Conservation (phyloP, 1,140 invertebrate species). For the Acyrthosiphon pisum region DNA sequence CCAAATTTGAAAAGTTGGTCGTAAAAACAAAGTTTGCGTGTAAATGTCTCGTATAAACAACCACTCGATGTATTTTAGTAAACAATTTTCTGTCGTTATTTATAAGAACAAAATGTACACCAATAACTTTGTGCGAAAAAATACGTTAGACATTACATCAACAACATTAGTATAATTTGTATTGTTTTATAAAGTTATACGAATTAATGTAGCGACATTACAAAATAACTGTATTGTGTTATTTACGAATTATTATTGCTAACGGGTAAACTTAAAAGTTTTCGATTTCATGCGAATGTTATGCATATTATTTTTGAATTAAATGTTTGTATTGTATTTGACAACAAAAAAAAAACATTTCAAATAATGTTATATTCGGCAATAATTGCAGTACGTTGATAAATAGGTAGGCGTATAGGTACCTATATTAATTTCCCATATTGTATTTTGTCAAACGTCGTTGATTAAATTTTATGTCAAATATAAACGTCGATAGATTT, state of each 20-base stretch:
- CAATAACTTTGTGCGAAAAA: not conserved
- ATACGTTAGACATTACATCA: not conserved
- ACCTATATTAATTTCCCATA: not conserved
- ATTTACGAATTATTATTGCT: not conserved
- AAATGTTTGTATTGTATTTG: not conserved
- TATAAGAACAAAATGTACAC: not conserved
- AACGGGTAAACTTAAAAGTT: not conserved
- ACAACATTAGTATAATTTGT: not conserved
- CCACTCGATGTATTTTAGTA: conserved; percentile 10
- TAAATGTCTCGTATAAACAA: not conserved
- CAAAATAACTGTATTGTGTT: not conserved
- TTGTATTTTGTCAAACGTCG: not conserved
- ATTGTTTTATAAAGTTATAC: not conserved
- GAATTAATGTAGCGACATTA: not conserved
- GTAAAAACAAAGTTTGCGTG: conserved; percentile 23
- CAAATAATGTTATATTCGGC: no score
- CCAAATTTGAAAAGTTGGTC: conserved; percentile 24
- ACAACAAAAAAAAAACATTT: not conserved
- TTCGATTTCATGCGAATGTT: not conserved
- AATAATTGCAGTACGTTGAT: no score
- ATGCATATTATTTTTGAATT: not conserved
- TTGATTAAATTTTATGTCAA: not conserved
- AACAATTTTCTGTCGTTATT: not conserved
- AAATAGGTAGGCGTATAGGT: not conserved
- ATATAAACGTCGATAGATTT: not conserved